Percentiles rank a stretch among this genome's conserved stretches.
These are phyloP conservation scores for Gymnoscopelus microlampas DNA, from an alignment of 2,797 vertebrate genomes.

Conservation along the genomic window DNA sequence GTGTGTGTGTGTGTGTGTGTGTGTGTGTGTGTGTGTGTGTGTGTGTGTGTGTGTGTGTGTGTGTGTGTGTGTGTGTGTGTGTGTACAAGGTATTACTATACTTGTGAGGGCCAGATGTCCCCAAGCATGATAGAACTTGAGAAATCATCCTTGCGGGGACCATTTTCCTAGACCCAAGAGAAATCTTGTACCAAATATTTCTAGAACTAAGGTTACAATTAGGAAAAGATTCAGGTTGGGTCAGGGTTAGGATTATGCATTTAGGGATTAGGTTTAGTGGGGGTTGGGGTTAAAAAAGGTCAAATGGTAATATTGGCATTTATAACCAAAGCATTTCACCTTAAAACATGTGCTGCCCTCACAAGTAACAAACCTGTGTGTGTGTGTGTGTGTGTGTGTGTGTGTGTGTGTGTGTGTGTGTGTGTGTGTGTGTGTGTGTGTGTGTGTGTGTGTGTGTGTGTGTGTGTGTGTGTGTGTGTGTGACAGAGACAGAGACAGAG, in stretches of 20 bases:
- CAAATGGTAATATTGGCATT: neutral
- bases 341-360: no score
- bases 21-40: constrained; percentile 8
- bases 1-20: constrained; percentile 40
- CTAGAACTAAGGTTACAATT: neutral
- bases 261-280: constrained; percentile 20
- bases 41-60: constrained; percentile 4
- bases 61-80: constrained; percentile 29
- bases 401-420: constrained; percentile 44
- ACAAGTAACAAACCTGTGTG: neutral
- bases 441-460: constrained; percentile 29
- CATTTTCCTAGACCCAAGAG: no score
- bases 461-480: constrained; percentile 32
- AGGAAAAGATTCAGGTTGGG: no score
- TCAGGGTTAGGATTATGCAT: no score
- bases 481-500: constrained; percentile 46
- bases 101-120: neutral
- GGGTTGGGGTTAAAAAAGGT: neutral
- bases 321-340: no score
- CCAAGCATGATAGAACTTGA: neutral
- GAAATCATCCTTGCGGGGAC: constrained; percentile 2
- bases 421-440: constrained; percentile 43
- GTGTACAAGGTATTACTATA: constrained; percentile 26
- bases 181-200: no score
- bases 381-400: constrained; percentile 26